Base-by-base conservation (phyloP, 2,888 invertebrate genomes). In the Ormia ochracea region DNA sequence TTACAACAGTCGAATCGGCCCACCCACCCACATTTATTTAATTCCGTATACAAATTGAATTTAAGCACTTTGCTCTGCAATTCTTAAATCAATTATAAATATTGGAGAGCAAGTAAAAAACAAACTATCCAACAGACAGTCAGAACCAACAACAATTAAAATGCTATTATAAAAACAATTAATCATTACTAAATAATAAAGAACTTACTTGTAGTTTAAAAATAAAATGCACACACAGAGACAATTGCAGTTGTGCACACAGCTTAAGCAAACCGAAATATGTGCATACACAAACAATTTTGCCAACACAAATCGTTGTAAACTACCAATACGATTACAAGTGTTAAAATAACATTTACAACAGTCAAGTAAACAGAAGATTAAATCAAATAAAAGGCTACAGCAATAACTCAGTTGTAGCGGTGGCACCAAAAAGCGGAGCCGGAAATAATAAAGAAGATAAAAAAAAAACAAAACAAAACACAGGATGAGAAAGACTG, bases 261-360 rank as follows among this genome's bases (percentile, higher is more conserved):
- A 56, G n/a, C n/a, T 6, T 4, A 14, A 0, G 12, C 7, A 43
- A 19, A 21, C 7, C 3, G 6, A 19, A 3, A 19, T 9, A 38
- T n/a, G n/a, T n/a, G n/a, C 4, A 31, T 4, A 43, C 19, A 69
- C 17, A 58, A 28, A 43, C 4, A 45, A 26, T 28, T 17, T 21
- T 19, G 50, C 33, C 59, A 10, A 73, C 28, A 66, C 48, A 66
- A 63, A 76, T 38, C 36, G 21, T 54, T 54, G 69, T 61, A 69
- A 61, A 76, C 76, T 69, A 63, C 76, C 61, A 68, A 66, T 54
- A 80, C 48, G 80, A 72, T 80, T 76, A 80, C 80, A 76, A 80
- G 80, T 80, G 80, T 80, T 80, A 80, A 80, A 80, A 80, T 76
- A 80, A 80, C 80, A 80, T 80, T 80, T 80, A 80, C 75, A 80